Base-by-base conservation (phyloP, 2,888 invertebrate genomes). In the Barypeithes pellucidus region DNA sequence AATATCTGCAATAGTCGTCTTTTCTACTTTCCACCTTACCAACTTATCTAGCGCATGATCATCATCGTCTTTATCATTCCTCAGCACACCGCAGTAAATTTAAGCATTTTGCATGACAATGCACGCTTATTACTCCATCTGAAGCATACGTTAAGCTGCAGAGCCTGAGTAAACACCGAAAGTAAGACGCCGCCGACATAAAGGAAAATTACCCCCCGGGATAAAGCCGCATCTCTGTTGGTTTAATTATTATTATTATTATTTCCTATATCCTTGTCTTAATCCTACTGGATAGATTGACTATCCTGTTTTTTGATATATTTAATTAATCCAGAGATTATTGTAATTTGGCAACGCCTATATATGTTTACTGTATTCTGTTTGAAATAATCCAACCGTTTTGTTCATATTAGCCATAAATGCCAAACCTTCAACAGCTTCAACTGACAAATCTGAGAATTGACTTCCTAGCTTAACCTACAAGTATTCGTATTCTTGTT, bases 141-240 rank as follows among this genome's bases (percentile, higher is more conserved):
- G 43, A 70, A 80, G 79, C 80, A 76, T 77, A 75, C 76, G 75
- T 76, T 79, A 79, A 80, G 77, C 78, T 78, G 3, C 72, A 63
- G 76, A 80, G 80, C 80, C 81, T 80, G 81, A 80, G 79, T 75
- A 81, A 82, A 81, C 80, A 80, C 62, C 74, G 76, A 77, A 75
- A 75, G 78, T 78, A 77, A 80, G 80, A 80, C 78, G 78, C 73
- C 62, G 61, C 73, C 61, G 65, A 67, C 75, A 76, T 80, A 78
- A 78, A 79, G 78, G 75, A 78, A 75, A 74, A 74, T 74, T 74
- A 74, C 67, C 62, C 70, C 54, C 50, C 65, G 29, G 68, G 69
- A 69, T 73, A 73, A 73, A 73, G 66, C 73, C 36, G 33, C 69
- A 61, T 74, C 70, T 69, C 73, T 73, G 20, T 61, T 54, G 43